Evolutionary conservation across 1,140 invertebrate species (phyloP).

Genomic region (roundworm (Caenorhabditis elegans)): WBcel235 BX284604.4:14007501-14008000

Average conservation of each 20-base stretch:
- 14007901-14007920: too few relatives aligned
- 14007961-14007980: too few relatives aligned
- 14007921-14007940: too few relatives aligned
- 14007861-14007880: slow-evolving; percentile 43
- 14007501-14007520: too few relatives aligned
- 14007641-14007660: slow-evolving; percentile 1
- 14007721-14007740: slow-evolving; percentile 43
- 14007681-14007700: slow-evolving; percentile 36
- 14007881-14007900: too few relatives aligned
- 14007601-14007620: not conserved
- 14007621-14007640: not conserved
- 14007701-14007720: slow-evolving; percentile 31
- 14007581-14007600: not conserved
- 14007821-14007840: slow-evolving; percentile 54
- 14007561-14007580: not conserved
- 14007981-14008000: too few relatives aligned
- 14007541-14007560: too few relatives aligned
- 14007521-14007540: too few relatives aligned
- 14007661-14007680: slow-evolving; percentile 15
- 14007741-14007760: slow-evolving; percentile 49
- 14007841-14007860: slow-evolving; percentile 53
- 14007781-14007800: slow-evolving; percentile 51
- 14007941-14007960: too few relatives aligned
- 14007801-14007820: slow-evolving; percentile 51
- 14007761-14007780: slow-evolving; percentile 42